Conservation (phyloP, 2,797 vertebrate genomes). For the Anomalospiza imberbis region DNA sequence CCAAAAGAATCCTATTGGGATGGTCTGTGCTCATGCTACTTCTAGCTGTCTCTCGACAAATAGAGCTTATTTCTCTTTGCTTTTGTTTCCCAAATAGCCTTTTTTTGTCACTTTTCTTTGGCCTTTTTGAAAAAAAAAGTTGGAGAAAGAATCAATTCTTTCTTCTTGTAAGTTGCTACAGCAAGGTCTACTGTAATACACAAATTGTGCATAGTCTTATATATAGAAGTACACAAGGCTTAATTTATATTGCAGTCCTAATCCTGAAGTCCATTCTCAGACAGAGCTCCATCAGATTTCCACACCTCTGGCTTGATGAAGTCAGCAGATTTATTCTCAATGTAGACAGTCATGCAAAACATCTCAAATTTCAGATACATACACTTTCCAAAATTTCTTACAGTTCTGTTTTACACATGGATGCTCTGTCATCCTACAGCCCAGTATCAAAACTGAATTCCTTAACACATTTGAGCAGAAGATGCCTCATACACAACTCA, state of each 20-base stretch:
- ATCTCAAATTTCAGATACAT: neutral
- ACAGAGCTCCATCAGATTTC: neutral
- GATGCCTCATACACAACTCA: neutral
- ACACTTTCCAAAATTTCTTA: neutral
- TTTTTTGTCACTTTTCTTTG: neutral
- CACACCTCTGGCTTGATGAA: neutral
- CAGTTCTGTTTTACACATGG: neutral
- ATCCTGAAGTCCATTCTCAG: neutral
- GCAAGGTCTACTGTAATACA: neutral
- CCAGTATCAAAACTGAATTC: neutral
- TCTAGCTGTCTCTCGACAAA: neutral
- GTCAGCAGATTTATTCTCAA: neutral
- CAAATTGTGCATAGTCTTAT: neutral
- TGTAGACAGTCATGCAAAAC: neutral
- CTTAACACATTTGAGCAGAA: neutral
- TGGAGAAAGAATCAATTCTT: neutral
- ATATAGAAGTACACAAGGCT: too few species aligned
- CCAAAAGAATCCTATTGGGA: slow-evolving; percentile 53
- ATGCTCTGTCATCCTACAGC: neutral
- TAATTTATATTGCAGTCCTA: neutral
- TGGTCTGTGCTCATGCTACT: neutral
- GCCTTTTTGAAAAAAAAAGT: neutral
- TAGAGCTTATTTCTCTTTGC: neutral
- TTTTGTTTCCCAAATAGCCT: neutral
- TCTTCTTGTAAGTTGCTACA: neutral